Base-by-base conservation (phyloP, 2,888 invertebrate species). In the Rhingia campestris region DNA sequence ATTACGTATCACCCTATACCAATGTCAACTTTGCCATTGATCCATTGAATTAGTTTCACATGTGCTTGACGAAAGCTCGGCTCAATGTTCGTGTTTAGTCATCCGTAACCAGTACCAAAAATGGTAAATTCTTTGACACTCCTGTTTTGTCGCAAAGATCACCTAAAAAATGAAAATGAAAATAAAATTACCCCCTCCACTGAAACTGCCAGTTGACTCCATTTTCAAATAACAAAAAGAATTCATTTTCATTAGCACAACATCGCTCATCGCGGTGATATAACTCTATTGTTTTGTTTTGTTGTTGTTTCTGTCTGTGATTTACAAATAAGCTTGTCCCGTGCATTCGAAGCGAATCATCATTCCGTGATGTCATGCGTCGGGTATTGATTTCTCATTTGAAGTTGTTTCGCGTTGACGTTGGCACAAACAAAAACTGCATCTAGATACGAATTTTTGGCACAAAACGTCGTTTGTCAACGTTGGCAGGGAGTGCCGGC, bases 281-380 rank as follows among this genome's bases (percentile, higher is more conserved):
- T 79, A 82, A 77, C 58, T 58, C 43, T 75, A 51, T 51, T 51
- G 54, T 39, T 33, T 66, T 41, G 47, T 54, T 73, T 59, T 22
- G 22, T 22, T 22, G 22, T 22, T 22, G 22, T 22, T 56, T 70
- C n/a, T 43, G 53, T 79, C 73, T 77, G 43, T 67, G 63, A 73
- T 22, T 22, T 22, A 22, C 22, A 79, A 73, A 73, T n/a, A 69
- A 63, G 74, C 63, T 47, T 53, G 73, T 70, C 32, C 54, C 69
- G 61, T 84, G 69, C 82, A 84, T 47, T 74, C 66, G 54, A 70
- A 84, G 45, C 64, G 64, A 84, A 64, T 70, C 63, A 64, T 70
- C 63, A 64, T 39, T 49, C 22, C 80, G 69, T 84, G 84, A 84
- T 79, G 84, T 84, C 84, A 84, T 84, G 80, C 80, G 84, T 80